Conservation (phyloP, 2,888 invertebrate species). For the Nomada lathburiana region DNA sequence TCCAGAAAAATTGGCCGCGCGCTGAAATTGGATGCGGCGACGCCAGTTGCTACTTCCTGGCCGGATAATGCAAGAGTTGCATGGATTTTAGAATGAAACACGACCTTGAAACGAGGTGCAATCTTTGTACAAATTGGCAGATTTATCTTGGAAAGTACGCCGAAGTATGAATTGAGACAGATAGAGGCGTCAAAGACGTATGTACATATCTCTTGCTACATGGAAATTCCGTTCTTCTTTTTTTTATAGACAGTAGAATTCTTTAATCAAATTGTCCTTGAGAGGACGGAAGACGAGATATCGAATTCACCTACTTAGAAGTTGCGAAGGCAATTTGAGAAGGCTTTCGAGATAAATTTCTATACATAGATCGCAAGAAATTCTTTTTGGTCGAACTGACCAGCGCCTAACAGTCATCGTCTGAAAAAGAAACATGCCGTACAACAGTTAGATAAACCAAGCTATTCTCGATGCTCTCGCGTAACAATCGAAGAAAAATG, state of each 20-base stretch:
- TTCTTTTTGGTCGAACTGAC: no score
- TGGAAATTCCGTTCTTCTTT: no score
- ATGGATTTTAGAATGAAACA: not conserved
- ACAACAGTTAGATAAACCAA: not conserved
- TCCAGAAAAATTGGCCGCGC: conserved; percentile 28
- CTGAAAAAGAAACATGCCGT: not conserved
- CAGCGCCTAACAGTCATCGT: no score
- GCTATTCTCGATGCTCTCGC: conserved; percentile 9
- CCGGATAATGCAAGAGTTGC: not conserved
- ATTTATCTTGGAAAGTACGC: not conserved
- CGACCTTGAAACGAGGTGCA: not conserved
- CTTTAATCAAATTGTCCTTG: no score
- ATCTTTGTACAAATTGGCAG: not conserved
- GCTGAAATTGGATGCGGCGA: not conserved
- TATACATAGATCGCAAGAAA: no score
- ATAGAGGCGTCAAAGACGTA: no score
- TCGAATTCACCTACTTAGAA: no score
- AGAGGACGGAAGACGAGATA: no score
- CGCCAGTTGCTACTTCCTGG: not conserved
- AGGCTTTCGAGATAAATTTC: no score
- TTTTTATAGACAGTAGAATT: no score
- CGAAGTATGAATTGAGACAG: not conserved
- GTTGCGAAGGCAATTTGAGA: no score
- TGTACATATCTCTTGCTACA: no score
- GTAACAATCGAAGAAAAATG: not conserved